Evolutionary conservation across 2,113 vertebrate genomes (phyloP).

Genomic region (Rattus rattus): DNA sequence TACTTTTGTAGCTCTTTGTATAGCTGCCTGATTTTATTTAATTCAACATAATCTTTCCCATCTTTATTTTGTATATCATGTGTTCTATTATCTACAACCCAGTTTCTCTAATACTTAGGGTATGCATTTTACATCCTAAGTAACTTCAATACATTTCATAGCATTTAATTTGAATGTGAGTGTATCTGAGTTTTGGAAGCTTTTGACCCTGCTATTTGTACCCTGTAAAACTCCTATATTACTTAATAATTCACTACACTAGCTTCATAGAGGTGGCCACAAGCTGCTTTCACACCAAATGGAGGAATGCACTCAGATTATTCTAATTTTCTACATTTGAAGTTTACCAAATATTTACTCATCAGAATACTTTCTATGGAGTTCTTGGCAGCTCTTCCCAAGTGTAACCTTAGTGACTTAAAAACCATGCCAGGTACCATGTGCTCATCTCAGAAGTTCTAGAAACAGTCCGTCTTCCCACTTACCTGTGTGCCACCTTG

Average conservation of each 20-base stretch:
- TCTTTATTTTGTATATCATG: not conserved
- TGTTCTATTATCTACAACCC: not conserved
- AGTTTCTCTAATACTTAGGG: not conserved
- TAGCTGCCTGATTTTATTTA: not conserved
- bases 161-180: not conserved
- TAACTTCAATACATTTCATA: not conserved
- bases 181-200: not conserved
- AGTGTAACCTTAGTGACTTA: not conserved
- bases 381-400: not conserved
- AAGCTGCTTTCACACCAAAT: not conserved
- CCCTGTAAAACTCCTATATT: not conserved
- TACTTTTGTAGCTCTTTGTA: not conserved
- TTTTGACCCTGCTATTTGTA: not conserved
- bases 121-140: not conserved
- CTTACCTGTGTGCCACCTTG: not conserved
- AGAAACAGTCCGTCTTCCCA: not conserved
- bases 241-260: not conserved
- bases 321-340: not conserved
- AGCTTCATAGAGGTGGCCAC: not conserved
- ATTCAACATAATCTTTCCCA: not conserved
- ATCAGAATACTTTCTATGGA: slow-evolving; percentile 23
- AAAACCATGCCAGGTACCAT: not conserved
- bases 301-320: not conserved
- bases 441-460: not conserved
- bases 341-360: not conserved